These are phyloP conservation scores for Psittacula derbiana DNA, from an alignment of 2,797 vertebrate genomes.

Conservation along the genomic window DNA sequence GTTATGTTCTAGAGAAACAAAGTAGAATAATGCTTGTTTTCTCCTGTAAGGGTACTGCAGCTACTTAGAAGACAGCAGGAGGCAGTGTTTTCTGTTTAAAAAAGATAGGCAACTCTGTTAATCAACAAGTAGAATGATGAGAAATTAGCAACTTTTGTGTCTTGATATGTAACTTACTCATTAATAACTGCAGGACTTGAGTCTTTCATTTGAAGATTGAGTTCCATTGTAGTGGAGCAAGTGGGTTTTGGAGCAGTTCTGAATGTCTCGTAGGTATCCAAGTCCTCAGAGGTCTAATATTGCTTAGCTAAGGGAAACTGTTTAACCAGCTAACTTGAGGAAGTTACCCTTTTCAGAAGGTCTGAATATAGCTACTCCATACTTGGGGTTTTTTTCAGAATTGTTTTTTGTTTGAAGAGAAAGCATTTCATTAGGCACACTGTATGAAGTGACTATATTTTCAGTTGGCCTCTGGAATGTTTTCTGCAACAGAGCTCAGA, in stretches of 20 bases:
- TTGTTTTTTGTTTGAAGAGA: not conserved
- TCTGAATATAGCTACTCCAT: not conserved
- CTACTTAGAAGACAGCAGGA: rapidly evolving
- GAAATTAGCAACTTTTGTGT: not conserved
- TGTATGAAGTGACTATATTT: not conserved
- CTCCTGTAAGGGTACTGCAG: not conserved
- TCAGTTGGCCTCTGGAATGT: not conserved
- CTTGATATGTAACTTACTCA: not conserved
- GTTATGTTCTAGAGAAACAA: not conserved
- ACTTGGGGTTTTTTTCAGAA: not conserved
- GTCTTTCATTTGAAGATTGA: not conserved
- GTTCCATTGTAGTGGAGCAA: not conserved
- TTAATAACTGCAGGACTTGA: not conserved
- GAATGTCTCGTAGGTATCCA: not conserved
- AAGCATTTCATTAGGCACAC: not conserved
- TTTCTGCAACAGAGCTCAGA: not conserved
- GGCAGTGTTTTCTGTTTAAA: not conserved
- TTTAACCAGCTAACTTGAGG: not conserved
- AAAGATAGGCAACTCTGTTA: not conserved
- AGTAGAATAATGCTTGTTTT: not conserved
- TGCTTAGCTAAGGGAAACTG: not conserved
- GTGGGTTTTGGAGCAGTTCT: not conserved
- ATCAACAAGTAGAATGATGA: not conserved
- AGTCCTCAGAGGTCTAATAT: not conserved
- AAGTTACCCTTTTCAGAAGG: not conserved